phyloP scores from a whole-genome alignment of 2,797 vertebrate genomes.

The Melopsittacus undulatus region DNA sequence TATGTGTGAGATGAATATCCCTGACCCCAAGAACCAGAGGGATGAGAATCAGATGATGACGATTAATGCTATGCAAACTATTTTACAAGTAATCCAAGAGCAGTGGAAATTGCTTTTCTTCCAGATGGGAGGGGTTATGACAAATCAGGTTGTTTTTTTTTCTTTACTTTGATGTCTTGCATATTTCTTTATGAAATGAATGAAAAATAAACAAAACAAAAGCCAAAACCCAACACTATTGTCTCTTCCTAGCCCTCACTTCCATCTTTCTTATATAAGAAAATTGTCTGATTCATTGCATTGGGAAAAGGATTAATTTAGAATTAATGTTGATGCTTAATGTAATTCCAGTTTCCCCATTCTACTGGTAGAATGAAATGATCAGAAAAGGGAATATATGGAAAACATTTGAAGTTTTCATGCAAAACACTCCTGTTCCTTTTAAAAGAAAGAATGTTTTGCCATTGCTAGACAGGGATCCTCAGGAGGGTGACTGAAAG shows the following conservation, averaged over 20 bases:
- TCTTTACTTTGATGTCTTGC: not conserved
- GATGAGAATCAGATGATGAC: not conserved
- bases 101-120: not conserved
- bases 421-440: not conserved
- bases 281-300: not conserved
- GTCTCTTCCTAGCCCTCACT: accelerated
- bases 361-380: not conserved
- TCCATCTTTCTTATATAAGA: not conserved
- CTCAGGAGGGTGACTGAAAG: not conserved
- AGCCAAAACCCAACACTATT: not conserved
- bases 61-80: not conserved
- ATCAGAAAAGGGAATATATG: not conserved
- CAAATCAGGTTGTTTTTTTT: not conserved
- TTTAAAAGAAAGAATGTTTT: not conserved
- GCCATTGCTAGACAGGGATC: not conserved
- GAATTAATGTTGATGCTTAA: not conserved
- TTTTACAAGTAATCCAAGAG: not conserved
- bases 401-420: not conserved
- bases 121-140: not conserved
- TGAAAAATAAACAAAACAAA: not conserved
- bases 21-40: not conserved
- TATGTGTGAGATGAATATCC: not conserved
- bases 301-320: not conserved
- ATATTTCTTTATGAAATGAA: not conserved
- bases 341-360: not conserved